These are phyloP conservation scores for Rhinichthys osculus DNA, from an alignment of 2,797 vertebrate genomes.

Conservation along the genomic window DNA sequence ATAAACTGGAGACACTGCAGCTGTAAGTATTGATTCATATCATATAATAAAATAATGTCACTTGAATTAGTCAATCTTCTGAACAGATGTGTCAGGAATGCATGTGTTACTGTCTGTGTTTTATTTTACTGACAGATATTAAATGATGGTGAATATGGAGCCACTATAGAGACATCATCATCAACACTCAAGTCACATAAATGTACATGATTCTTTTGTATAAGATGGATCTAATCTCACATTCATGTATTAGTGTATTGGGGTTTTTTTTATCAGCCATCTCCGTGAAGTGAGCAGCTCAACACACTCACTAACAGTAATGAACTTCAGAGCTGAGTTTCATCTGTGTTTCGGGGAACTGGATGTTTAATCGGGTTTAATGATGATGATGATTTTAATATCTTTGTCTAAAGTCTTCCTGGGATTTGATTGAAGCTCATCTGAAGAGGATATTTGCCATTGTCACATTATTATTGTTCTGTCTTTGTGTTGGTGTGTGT, in stretches of 20 bases:
- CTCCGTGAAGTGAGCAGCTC: background rate
- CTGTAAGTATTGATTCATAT: background rate
- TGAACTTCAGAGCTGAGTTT: background rate
- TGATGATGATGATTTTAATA: background rate
- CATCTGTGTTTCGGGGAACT: background rate
- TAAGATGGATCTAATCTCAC: too few relatives aligned
- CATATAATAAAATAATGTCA: background rate
- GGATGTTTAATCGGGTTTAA: background rate
- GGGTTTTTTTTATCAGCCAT: too few relatives aligned
- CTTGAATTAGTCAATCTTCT: background rate
- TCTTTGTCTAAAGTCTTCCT: background rate
- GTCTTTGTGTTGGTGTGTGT: background rate
- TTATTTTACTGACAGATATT: background rate
- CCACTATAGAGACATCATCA: too few relatives aligned
- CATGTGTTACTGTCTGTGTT: too few relatives aligned
- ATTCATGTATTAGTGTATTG: too few relatives aligned
- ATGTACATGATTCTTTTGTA: too few relatives aligned
- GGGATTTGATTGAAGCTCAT: background rate
- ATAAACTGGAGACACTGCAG: background rate
- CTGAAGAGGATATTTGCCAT: background rate
- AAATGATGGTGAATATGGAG: too few relatives aligned
- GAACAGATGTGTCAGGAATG: too few relatives aligned
- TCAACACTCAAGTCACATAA: too few relatives aligned
- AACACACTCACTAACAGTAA: background rate
- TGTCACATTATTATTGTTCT: background rate